Conservation (phyloP, 2,113 vertebrate genomes). For the Odocoileus virginianus region DNA sequence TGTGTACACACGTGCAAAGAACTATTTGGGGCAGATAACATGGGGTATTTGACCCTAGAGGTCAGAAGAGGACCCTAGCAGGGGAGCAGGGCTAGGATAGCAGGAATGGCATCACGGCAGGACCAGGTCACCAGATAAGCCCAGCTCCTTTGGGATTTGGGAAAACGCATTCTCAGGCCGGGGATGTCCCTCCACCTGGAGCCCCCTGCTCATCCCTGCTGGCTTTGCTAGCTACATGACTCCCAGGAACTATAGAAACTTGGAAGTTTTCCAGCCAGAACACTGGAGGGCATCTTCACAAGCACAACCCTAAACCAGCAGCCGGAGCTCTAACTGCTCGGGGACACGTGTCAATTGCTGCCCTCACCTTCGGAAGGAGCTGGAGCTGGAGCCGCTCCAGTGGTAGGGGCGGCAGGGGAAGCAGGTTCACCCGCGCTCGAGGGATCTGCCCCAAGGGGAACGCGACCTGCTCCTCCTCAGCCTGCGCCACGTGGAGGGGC, state of each 20-base stretch:
- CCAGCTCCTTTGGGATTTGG: neutral
- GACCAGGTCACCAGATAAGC: neutral
- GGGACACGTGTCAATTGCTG: neutral
- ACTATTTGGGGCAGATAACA: neutral
- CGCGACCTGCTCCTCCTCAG: neutral
- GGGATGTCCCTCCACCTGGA: neutral
- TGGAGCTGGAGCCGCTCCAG: neutral
- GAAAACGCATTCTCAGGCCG: neutral
- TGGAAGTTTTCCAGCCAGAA: neutral
- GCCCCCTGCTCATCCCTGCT: neutral
- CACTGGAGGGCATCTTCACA: neutral
- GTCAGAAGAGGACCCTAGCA: neutral
- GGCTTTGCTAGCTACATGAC: neutral
- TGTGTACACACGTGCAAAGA: neutral
- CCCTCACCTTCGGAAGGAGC: neutral
- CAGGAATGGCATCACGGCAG: neutral
- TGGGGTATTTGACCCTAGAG: neutral
- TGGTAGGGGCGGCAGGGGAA: fast-evolving
- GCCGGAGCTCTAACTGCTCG: fast-evolving
- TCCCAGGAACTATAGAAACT: neutral
- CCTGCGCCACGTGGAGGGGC: neutral
- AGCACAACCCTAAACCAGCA: neutral
- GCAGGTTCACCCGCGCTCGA: fast-evolving
- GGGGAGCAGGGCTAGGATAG: neutral
- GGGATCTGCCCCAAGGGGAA: neutral